These are phyloP conservation scores for Lithosia quadra DNA, from an alignment of 2,888 invertebrate species.

Conservation along the genomic window DNA sequence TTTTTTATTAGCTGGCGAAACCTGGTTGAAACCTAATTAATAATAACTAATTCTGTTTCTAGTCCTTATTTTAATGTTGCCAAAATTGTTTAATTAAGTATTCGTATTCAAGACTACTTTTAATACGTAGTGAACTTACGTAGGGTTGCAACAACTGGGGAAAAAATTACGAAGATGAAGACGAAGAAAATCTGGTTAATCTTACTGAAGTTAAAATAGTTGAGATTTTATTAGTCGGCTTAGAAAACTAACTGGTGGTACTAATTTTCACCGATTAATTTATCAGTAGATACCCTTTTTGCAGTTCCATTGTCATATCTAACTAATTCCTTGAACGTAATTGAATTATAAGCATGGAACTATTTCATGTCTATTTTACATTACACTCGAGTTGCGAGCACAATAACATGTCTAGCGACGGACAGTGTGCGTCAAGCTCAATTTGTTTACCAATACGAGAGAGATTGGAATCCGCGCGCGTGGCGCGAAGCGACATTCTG, in stretches of 20 bases:
- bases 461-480: slow-evolving; percentile 80
- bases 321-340: slow-evolving; percentile 72
- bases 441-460: slow-evolving; percentile 84
- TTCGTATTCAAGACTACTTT: no score
- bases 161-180: no score
- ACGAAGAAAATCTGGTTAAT: neutral
- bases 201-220: neutral
- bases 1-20: neutral
- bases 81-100: no score
- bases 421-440: slow-evolving; percentile 57
- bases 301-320: slow-evolving; percentile 34
- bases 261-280: neutral
- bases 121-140: no score
- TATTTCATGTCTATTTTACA: slow-evolving; percentile 51
- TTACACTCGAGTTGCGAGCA: slow-evolving; percentile 49
- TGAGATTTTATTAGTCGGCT: neutral
- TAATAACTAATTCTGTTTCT: neutral
- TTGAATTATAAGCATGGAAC: slow-evolving; percentile 73
- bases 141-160: neutral
- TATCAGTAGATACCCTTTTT: neutral
- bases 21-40: no score
- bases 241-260: neutral
- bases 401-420: slow-evolving; percentile 52
- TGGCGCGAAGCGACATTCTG: slow-evolving; percentile 79
- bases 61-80: neutral